Percentiles rank a stretch among this genome's conserved stretches.
Conservation (phyloP, 2,113 vertebrate species). For the Cyprinus carpio region DNA sequence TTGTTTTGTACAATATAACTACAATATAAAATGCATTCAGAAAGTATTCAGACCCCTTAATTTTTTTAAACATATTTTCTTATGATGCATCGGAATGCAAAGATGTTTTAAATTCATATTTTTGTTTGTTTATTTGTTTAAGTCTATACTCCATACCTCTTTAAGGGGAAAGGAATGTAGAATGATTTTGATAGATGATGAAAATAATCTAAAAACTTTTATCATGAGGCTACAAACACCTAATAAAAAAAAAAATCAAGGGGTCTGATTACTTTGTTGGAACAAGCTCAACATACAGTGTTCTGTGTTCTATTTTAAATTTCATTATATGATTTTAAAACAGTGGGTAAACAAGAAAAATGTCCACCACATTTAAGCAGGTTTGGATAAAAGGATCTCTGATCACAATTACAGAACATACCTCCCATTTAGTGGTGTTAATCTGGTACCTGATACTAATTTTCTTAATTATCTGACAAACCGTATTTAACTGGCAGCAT, state of each 20-base stretch:
- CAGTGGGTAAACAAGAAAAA: not conserved
- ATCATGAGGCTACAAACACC: not conserved
- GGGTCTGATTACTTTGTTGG: not conserved
- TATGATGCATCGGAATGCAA: not conserved
- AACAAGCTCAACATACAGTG: not conserved
- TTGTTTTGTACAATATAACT: not conserved
- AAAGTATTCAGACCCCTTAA: not conserved
- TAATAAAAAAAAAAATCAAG: not conserved
- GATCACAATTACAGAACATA: no score
- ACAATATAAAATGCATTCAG: not conserved
- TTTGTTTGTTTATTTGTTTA: not conserved
- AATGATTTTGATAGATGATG: no score
- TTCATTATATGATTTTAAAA: not conserved
- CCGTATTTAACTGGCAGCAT: no score
- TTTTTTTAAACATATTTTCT: not conserved
- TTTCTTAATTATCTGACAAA: no score
- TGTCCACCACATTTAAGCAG: not conserved
- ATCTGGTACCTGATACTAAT: no score
- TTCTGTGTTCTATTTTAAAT: not conserved
- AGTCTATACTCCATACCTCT: no score
- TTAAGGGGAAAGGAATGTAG: no score
- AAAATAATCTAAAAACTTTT: not conserved
- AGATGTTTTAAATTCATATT: not conserved
- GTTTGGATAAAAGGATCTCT: not conserved
- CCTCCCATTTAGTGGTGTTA: no score